A percentile compares a stretch with the other conserved stretches of the same genome.
phyloP scores from a whole-genome alignment of 2,797 vertebrate genomes.

The Fratercula arctica region DNA sequence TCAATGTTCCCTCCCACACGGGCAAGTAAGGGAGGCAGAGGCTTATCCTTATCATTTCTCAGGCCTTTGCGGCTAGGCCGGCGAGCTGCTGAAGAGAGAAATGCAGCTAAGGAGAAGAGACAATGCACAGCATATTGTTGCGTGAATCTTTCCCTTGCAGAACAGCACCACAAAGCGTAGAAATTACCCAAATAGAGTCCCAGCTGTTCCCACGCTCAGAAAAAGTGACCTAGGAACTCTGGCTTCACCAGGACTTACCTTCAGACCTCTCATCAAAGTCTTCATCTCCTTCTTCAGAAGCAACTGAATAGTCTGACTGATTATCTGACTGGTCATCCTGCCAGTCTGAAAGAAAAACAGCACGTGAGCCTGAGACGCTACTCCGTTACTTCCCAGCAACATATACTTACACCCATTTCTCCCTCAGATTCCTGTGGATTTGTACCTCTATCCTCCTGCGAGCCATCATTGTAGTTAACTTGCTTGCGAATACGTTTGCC shows the following conservation, averaged over 20 bases:
- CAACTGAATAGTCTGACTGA: conserved; percentile 98
- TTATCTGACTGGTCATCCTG: conserved; percentile 99
- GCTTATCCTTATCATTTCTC: conserved; percentile 97
- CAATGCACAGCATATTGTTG: neutral
- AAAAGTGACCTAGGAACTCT: neutral
- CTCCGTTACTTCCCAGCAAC: conserved; percentile 46
- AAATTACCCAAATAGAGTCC: neutral
- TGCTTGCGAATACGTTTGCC: conserved; percentile 98
- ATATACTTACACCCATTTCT: neutral
- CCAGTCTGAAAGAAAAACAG: conserved; percentile 87
- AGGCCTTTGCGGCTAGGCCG: conserved; percentile 94
- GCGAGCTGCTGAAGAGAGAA: conserved; percentile 82
- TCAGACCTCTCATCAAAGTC: conserved; percentile 97
- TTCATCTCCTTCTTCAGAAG: conserved; percentile 97
- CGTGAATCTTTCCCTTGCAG: neutral
- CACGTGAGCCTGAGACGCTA: conserved; percentile 70
- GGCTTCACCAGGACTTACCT: conserved; percentile 78
- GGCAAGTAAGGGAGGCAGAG: conserved; percentile 93
- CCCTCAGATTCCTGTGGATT: conserved; percentile 57
- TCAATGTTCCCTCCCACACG: conserved; percentile 98
- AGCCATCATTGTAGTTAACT: conserved; percentile 99
- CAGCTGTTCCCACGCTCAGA: neutral
- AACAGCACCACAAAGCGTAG: neutral
- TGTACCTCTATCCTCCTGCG: conserved; percentile 98
- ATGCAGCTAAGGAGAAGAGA: neutral